phyloP scores from a whole-genome alignment of 2,113 vertebrate genomes.

The Planiliza haematocheilus region DNA sequence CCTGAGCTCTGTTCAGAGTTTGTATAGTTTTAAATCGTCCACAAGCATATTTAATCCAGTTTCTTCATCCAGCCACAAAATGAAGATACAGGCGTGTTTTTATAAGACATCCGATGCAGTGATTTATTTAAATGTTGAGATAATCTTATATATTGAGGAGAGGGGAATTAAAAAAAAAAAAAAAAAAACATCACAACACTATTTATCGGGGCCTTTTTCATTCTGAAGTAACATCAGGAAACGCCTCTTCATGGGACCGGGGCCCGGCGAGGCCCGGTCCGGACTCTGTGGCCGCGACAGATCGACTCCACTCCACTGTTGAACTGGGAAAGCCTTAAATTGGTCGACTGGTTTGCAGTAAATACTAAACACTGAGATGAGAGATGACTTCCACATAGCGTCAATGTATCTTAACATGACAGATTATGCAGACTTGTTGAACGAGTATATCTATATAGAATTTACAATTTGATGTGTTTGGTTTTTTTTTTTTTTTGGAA shows the following conservation, averaged over 20 bases:
- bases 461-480: slow-evolving; percentile 86
- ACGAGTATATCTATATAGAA: slow-evolving; percentile 80
- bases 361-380: slow-evolving; percentile 50
- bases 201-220: slow-evolving; percentile 63
- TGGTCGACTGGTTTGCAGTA: slow-evolving; percentile 78
- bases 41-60: slow-evolving; percentile 50
- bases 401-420: slow-evolving; percentile 70
- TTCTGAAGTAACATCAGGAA: slow-evolving; percentile 59
- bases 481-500: slow-evolving; percentile 72
- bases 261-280: slow-evolving; percentile 16
- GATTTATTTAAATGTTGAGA: slow-evolving; percentile 72
- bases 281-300: slow-evolving; percentile 41
- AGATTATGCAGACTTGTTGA: slow-evolving; percentile 79
- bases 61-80: slow-evolving; percentile 69
- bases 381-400: slow-evolving; percentile 55
- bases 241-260: slow-evolving; percentile 30
- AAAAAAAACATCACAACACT: slow-evolving; percentile 45
- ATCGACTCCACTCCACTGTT: slow-evolving; percentile 45
- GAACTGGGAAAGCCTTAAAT: slow-evolving; percentile 83
- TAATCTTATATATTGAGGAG: slow-evolving; percentile 52
- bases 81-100: slow-evolving; percentile 54
- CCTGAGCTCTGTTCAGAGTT: slow-evolving; percentile 73
- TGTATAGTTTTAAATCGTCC: slow-evolving; percentile 43
- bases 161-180: neutral
- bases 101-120: slow-evolving; percentile 75